A percentile compares a stretch with the other conserved stretches of the same genome.
Conservation (phyloP, 2,113 vertebrate species). For the Leucopsar rothschildi region DNA sequence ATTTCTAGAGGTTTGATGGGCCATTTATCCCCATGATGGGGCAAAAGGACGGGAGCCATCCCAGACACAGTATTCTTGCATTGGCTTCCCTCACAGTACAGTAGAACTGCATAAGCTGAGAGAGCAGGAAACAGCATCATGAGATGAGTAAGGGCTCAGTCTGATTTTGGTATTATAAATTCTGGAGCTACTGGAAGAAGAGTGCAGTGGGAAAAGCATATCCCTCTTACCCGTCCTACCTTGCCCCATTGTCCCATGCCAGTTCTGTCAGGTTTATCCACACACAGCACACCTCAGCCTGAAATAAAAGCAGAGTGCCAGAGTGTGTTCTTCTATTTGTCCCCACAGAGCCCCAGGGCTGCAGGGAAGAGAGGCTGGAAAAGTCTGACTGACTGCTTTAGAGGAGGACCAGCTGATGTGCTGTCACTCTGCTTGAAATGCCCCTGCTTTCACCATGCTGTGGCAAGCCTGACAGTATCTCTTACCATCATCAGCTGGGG, state of each 20-base stretch:
- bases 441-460: neutral
- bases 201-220: neutral
- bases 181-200: neutral
- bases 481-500: neutral
- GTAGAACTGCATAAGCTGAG: neutral
- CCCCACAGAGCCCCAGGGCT: neutral
- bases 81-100: neutral
- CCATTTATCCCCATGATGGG: neutral
- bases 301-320: neutral
- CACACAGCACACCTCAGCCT: neutral
- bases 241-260: neutral
- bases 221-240: neutral
- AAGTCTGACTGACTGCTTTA: neutral
- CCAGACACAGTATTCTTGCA: neutral
- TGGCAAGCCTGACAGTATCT: neutral
- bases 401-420: neutral
- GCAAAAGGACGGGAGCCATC: neutral
- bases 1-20: neutral
- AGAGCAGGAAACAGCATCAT: neutral
- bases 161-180: neutral
- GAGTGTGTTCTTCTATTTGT: neutral
- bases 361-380: neutral
- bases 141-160: neutral
- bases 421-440: neutral
- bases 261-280: neutral